phyloP scores from a whole-genome alignment of 2,888 invertebrate species.

The Flexamia atlantica region DNA sequence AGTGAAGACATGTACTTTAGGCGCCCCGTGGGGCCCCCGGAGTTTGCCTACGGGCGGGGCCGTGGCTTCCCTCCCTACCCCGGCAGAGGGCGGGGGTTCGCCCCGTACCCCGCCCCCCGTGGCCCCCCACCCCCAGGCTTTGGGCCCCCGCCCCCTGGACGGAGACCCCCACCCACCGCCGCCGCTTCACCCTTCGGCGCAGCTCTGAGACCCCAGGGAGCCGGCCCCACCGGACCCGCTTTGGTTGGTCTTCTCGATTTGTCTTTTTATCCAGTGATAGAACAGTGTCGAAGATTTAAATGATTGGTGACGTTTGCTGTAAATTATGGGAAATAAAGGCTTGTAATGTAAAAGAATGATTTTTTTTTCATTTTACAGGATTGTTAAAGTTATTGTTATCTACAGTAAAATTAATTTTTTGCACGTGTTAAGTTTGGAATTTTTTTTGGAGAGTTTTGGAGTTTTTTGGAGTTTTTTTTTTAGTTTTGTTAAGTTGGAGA shows the following conservation, averaged over 20 bases:
- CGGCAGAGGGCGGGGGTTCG: neutral
- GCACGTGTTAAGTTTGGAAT: too few relatives aligned
- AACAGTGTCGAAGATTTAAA: too few relatives aligned
- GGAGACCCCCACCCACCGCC: neutral
- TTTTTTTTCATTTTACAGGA: too few relatives aligned
- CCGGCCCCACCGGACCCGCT: neutral
- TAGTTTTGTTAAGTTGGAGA: too few relatives aligned
- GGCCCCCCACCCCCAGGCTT: constrained; percentile 34
- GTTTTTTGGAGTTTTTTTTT: too few relatives aligned
- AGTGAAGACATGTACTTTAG: neutral
- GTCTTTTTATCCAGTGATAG: too few relatives aligned
- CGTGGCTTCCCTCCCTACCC: neutral
- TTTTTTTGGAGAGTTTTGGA: too few relatives aligned
- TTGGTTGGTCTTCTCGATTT: neutral
- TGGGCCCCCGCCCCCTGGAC: neutral
- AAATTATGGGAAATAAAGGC: too few relatives aligned
- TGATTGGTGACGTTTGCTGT: too few relatives aligned
- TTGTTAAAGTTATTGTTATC: too few relatives aligned
- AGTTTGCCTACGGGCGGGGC: neutral
- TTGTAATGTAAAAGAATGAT: too few relatives aligned
- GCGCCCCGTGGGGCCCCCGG: neutral
- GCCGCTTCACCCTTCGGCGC: neutral
- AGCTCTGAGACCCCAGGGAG: neutral
- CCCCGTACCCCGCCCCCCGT: constrained; percentile 10
- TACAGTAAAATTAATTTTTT: too few relatives aligned